These are phyloP conservation scores for Eubasilissa regina DNA, from an alignment of 1,140 invertebrate genomes.

Conservation along the genomic window DNA sequence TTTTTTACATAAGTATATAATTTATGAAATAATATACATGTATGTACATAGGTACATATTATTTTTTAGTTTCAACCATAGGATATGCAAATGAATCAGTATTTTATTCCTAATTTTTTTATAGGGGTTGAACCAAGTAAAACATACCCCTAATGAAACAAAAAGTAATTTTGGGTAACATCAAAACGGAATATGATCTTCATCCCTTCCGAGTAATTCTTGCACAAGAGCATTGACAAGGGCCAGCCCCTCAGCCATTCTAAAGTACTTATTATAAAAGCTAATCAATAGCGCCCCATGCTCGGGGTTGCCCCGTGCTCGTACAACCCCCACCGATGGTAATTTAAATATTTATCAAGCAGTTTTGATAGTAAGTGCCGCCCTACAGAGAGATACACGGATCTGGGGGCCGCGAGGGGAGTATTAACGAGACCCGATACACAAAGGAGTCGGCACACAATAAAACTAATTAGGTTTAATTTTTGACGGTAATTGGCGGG, in stretches of 20 bases:
- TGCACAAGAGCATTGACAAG: neutral
- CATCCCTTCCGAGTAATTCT: constrained; percentile 5
- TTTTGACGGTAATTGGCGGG: constrained; percentile 59
- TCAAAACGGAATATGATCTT: neutral
- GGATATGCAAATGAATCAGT: too few relatives aligned
- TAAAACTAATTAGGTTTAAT: constrained; percentile 61
- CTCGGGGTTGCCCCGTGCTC: neutral
- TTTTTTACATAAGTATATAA: too few relatives aligned
- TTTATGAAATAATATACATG: too few relatives aligned
- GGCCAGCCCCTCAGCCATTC: constrained; percentile 32
- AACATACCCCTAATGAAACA: too few relatives aligned
- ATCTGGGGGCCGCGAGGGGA: constrained; percentile 2
- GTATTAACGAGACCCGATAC: constrained; percentile 55
- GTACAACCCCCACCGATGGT: constrained; percentile 46
- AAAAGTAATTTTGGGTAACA: neutral
- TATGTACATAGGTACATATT: too few relatives aligned
- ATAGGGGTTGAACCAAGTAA: too few relatives aligned
- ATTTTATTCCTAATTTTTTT: too few relatives aligned
- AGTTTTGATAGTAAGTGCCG: constrained; percentile 58
- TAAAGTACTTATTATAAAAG: constrained; percentile 58
- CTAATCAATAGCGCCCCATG: constrained; percentile 54
- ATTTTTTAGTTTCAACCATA: too few relatives aligned
- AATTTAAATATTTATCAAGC: constrained; percentile 61
- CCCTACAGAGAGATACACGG: constrained; percentile 57
- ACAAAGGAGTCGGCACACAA: constrained; percentile 58